Base-by-base conservation (phyloP, 2,113 vertebrate species). In the Eptesicus fuscus region DNA sequence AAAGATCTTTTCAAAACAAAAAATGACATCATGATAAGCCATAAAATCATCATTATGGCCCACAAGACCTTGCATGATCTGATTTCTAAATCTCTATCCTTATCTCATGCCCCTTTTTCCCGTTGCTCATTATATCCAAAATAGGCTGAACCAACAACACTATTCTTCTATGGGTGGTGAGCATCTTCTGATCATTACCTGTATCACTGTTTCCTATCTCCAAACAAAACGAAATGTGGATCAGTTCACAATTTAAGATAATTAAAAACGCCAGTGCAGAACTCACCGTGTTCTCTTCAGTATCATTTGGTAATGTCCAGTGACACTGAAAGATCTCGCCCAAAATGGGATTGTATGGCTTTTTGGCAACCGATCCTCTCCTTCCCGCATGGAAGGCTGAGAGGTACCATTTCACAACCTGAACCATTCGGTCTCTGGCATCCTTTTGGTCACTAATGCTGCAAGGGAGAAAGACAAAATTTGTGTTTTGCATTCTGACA, bases 371-470 rank as follows among this genome's bases (percentile, higher is more conserved):
- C 0, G 99, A 99, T 65, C 99, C 99, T 98, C 99, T 99, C 97
- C 99, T 99, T 94, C 99, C 99, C n/a, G 99, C 99, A 42, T 99
- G 99, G 98, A 99, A 99, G 83, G 99, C 99, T 67, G 99, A 99
- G 95, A 99, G 99, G 98, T 99, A 99, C 99, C 99, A 99, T 84
- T 99, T 99, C 4, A 99, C 99, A 96, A 99, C 99, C 20, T 99
- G 98, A 51, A 99, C 99, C 99, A 99, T 99, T 90, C 99, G 98
- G 49, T 99, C 99, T 96, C 98, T 98, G 79, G 99, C 98, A 90
- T 99, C 99, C 73, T 98, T 98, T 97, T 99, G 99, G 94, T 99
- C 99, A 83, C 99, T 99, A 51, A 99, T 99, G 97, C 99, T 99
- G 69, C 17, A 17, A 83, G 40, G 74, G 53, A 97, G 44, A 96